Evolutionary conservation across 2,113 vertebrate genomes (phyloP).

Genomic region (Oryzias celebensis): DNA sequence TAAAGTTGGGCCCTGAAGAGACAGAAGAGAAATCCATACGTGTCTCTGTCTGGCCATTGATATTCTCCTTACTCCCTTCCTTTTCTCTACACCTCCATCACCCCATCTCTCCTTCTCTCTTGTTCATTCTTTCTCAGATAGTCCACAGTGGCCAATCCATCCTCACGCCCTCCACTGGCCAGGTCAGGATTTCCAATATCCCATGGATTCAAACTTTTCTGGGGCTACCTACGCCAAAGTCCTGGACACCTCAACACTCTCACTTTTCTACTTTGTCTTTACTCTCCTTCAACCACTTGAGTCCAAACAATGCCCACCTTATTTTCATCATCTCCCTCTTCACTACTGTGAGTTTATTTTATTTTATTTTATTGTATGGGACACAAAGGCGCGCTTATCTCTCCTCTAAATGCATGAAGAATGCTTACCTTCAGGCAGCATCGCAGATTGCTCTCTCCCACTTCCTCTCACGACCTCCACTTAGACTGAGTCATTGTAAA

Average conservation of each 20-base stretch:
- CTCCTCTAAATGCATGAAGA: constrained; percentile 43
- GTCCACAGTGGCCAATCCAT: constrained; percentile 79
- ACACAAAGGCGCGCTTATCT: constrained; percentile 23
- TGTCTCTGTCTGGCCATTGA: constrained; percentile 74
- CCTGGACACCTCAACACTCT: constrained; percentile 29
- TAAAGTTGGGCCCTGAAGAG: constrained; percentile 75
- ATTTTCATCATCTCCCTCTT: background rate
- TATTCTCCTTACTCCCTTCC: constrained; percentile 75
- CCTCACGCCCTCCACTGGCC: constrained; percentile 75
- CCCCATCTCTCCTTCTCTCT: constrained; percentile 52
- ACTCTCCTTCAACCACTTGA: constrained; percentile 35
- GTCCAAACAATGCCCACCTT: constrained; percentile 29
- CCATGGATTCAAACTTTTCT: constrained; percentile 72
- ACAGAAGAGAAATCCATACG: constrained; percentile 78
- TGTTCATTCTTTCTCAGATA: constrained; percentile 51
- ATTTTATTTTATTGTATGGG: constrained; percentile 20
- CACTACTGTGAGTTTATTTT: background rate
- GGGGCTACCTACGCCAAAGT: constrained; percentile 32
- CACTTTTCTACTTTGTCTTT: constrained; percentile 30
- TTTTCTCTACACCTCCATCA: constrained; percentile 66
- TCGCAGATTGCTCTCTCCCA: constrained; percentile 28
- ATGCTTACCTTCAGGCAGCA: constrained; percentile 49
- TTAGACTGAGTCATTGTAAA: constrained; percentile 38
- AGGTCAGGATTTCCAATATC: constrained; percentile 80
- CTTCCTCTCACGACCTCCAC: constrained; percentile 39